phyloP scores from a whole-genome alignment of 2,888 invertebrate species.

The Epinotia nisella region DNA sequence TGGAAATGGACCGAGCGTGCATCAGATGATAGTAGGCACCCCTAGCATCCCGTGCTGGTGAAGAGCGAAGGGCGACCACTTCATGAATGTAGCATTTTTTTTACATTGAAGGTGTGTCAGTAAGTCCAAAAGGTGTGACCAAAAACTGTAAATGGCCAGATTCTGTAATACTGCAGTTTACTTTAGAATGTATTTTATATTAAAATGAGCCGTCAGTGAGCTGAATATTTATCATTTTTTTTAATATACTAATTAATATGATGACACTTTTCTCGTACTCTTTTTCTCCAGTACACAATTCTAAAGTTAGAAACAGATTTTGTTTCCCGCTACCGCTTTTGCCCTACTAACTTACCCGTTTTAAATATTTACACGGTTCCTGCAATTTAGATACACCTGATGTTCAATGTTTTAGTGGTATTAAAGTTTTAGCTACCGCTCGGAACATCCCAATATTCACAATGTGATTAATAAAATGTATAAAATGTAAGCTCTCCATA shows the following conservation, averaged over 20 bases:
- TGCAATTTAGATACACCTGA: conserved; percentile 76
- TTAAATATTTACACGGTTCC: conserved; percentile 77
- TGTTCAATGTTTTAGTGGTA: conserved; percentile 63
- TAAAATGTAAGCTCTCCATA: conserved; percentile 10
- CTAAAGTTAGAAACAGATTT: background rate
- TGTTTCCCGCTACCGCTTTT: conserved; percentile 21
- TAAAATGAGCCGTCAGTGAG: background rate
- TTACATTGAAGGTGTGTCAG: background rate
- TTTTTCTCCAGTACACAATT: background rate
- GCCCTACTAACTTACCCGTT: conserved; percentile 62
- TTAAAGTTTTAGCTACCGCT: conserved; percentile 49
- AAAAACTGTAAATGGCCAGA: background rate
- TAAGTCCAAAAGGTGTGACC: background rate
- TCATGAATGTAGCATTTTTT: conserved; percentile 47
- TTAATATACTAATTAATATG: no score
- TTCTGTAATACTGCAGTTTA: background rate
- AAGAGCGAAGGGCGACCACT: conserved; percentile 54
- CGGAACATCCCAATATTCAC: conserved; percentile 55
- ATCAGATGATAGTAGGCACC: conserved; percentile 66
- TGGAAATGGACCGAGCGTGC: conserved; percentile 81
- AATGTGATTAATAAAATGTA: background rate
- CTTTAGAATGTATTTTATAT: background rate
- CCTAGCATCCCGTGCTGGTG: conserved; percentile 22
- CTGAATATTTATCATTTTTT: background rate
- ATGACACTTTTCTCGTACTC: no score